These are phyloP conservation scores for Theretra japonica DNA, from an alignment of 2,888 invertebrate species.

Conservation along the genomic window DNA sequence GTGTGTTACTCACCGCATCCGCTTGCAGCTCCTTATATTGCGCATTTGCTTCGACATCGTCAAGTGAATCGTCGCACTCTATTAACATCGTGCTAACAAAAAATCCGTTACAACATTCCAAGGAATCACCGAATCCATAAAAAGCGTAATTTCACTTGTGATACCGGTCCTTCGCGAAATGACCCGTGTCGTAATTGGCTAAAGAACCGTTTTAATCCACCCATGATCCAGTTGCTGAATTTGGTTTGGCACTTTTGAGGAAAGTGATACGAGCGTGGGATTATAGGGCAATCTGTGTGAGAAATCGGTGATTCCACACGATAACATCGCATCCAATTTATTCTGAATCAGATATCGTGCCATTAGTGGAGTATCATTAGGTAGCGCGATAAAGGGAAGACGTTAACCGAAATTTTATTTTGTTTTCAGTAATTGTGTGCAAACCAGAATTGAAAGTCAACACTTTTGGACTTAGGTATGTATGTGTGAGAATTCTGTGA, in stretches of 20 bases:
- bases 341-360: constrained; percentile 38
- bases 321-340: constrained; percentile 49
- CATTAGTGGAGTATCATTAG: constrained; percentile 3
- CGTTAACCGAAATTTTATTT: not conserved
- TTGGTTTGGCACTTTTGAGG: constrained; percentile 59
- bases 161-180: constrained; percentile 47
- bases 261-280: constrained; percentile 73
- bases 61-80: constrained; percentile 18
- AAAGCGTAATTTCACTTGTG: constrained; percentile 42
- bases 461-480: no score
- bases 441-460: no score
- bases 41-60: not conserved
- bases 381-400: not conserved
- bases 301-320: constrained; percentile 49
- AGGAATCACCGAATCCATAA: constrained; percentile 40
- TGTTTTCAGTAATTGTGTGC: not conserved
- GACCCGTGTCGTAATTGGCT: constrained; percentile 48
- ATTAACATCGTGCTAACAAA: constrained; percentile 14
- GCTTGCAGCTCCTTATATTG: constrained; percentile 53
- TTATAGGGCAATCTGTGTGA: constrained; percentile 60
- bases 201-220: constrained; percentile 64
- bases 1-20: constrained; percentile 63
- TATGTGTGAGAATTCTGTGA: no score
- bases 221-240: constrained; percentile 62
- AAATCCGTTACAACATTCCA: constrained; percentile 46